These are phyloP conservation scores for Leucophenga montana DNA, from an alignment of 2,888 invertebrate genomes.

Conservation along the genomic window DNA sequence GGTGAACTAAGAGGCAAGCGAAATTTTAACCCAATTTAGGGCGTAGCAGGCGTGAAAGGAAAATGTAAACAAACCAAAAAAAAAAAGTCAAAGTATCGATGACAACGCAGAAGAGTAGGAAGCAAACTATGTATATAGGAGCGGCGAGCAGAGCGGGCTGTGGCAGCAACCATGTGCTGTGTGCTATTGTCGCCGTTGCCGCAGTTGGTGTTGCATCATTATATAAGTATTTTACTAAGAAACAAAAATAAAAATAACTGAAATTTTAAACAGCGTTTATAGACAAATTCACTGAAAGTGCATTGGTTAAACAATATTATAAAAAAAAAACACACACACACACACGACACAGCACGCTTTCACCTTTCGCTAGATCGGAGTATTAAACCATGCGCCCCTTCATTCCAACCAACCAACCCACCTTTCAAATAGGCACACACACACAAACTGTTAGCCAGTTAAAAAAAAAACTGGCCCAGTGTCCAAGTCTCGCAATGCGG, in stretches of 20 bases:
- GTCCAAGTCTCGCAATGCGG: neutral
- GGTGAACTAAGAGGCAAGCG: neutral
- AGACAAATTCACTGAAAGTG: slow-evolving; percentile 17
- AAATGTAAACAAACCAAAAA: slow-evolving; percentile 62
- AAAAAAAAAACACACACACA: slow-evolving; percentile 29
- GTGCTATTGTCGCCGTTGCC: slow-evolving; percentile 15
- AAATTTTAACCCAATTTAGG: slow-evolving; percentile 22
- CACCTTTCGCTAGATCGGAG: slow-evolving; percentile 44
- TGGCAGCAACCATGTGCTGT: too few relatives aligned
- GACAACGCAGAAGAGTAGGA: slow-evolving; percentile 7
- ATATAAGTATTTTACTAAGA: slow-evolving; percentile 55
- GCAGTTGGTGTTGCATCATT: slow-evolving; percentile 40
- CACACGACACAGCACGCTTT: slow-evolving; percentile 45
- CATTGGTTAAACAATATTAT: slow-evolving; percentile 15
- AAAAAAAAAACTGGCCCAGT: neutral
- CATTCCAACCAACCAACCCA: slow-evolving; percentile 27
- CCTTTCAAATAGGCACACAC: neutral
- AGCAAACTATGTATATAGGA: neutral
- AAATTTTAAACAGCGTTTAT: slow-evolving; percentile 14
- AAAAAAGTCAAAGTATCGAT: slow-evolving; percentile 16
- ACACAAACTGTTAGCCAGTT: neutral
- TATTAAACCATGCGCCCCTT: slow-evolving; percentile 31
- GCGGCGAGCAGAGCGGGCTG: neutral
- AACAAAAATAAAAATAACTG: neutral
- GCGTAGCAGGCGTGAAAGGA: slow-evolving; percentile 48